These are phyloP conservation scores for Chrysotoxum bicinctum DNA, from an alignment of 2,888 invertebrate genomes.

Conservation along the genomic window DNA sequence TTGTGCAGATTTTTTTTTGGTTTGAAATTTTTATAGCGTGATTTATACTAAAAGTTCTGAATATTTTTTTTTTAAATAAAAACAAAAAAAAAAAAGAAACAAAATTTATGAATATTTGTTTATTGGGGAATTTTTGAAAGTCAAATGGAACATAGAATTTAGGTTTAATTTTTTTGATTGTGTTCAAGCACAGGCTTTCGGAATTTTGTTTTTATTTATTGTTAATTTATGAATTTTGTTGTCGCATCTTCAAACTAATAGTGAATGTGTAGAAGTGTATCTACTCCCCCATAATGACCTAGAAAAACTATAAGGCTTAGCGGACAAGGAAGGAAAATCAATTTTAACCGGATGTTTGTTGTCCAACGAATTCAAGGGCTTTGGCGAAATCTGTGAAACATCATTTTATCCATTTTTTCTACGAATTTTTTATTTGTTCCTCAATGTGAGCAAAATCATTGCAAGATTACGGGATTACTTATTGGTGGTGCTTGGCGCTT, in stretches of 20 bases:
- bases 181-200: too few relatives aligned
- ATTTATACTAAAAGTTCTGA: conserved; percentile 21
- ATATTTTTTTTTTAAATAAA: background rate
- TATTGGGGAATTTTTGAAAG: background rate
- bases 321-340: conserved; percentile 6
- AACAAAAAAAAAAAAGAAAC: background rate
- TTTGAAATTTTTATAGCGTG: conserved; percentile 57
- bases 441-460: too few relatives aligned
- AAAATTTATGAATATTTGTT: conserved; percentile 28
- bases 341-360: conserved; percentile 11
- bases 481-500: too few relatives aligned
- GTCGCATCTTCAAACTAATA: background rate
- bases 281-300: background rate
- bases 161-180: background rate
- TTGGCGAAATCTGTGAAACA: background rate
- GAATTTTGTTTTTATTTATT: conserved; percentile 13
- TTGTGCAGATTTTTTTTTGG: conserved; percentile 24
- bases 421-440: too few relatives aligned
- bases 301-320: background rate
- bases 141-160: background rate
- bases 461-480: too few relatives aligned
- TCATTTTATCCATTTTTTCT: too few relatives aligned
- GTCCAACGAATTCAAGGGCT: background rate
- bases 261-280: background rate
- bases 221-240: background rate